Evolutionary conservation across 2,113 vertebrate species (phyloP).

Genomic region (Austrofundulus limnaeus): DNA sequence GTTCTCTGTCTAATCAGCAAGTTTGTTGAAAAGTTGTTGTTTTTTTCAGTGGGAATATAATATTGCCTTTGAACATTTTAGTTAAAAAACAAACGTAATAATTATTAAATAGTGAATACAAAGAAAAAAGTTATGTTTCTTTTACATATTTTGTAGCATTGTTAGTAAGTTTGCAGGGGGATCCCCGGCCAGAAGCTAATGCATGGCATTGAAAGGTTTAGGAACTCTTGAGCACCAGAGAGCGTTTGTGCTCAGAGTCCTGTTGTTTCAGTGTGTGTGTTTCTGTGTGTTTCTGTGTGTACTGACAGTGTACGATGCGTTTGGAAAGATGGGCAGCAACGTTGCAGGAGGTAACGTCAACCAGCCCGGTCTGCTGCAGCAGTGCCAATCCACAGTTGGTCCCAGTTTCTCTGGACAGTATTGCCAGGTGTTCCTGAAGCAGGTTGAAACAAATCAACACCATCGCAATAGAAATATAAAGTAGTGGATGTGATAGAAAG

Average conservation of each 20-base stretch:
- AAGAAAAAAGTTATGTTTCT: no score
- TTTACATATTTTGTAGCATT: no score
- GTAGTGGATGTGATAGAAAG: background rate
- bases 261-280: background rate
- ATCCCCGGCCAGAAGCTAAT: no score
- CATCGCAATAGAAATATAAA: background rate
- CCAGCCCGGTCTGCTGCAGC: slow-evolving; percentile 77
- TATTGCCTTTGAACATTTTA: no score
- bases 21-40: no score
- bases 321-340: slow-evolving; percentile 84
- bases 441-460: slow-evolving; percentile 65
- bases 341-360: slow-evolving; percentile 81
- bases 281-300: slow-evolving; percentile 22
- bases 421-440: slow-evolving; percentile 81
- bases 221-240: no score
- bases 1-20: no score
- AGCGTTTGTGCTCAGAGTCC: background rate
- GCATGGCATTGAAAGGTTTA: no score
- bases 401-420: slow-evolving; percentile 80
- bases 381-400: slow-evolving; percentile 73
- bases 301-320: slow-evolving; percentile 83
- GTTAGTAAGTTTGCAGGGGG: no score
- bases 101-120: no score
- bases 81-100: no score
- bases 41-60: no score